A percentile compares a stretch with the other conserved stretches of the same genome.
phyloP scores from a whole-genome alignment of 1,140 invertebrate genomes.

The Idris sp. region DNA sequence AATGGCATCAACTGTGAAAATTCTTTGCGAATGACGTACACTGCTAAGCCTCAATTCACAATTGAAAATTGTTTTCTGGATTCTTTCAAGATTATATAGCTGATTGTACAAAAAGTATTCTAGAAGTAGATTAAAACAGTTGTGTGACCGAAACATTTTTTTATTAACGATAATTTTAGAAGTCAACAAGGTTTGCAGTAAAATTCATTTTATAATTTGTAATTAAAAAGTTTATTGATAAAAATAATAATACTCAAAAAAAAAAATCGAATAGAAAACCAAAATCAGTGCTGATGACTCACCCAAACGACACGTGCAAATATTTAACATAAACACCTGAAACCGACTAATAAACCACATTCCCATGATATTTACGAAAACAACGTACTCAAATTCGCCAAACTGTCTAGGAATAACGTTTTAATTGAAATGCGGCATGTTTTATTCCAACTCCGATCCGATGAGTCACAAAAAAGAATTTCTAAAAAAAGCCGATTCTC shows the following conservation, averaged over 20 bases:
- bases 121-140: too few species aligned
- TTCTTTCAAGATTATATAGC: conserved; percentile 33
- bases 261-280: too few species aligned
- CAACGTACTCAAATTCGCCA: conserved; percentile 23
- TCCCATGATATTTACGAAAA: conserved; percentile 18
- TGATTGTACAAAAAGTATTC: not conserved
- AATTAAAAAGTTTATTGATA: too few species aligned
- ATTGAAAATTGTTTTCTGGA: conserved; percentile 46
- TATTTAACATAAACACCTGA: conserved; percentile 16
- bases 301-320: too few species aligned
- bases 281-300: too few species aligned
- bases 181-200: too few species aligned
- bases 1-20: conserved; percentile 52
- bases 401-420: conserved; percentile 10
- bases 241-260: too few species aligned
- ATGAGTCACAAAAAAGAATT: conserved; percentile 47
- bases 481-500: conserved; percentile 54
- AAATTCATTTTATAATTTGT: too few species aligned
- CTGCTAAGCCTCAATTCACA: conserved; percentile 26
- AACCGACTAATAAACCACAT: conserved; percentile 40
- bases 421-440: conserved; percentile 45
- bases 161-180: too few species aligned
- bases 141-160: too few species aligned
- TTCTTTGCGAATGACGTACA: conserved; percentile 48
- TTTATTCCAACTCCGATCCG: conserved; percentile 24